Evolutionary conservation across 1,140 invertebrate species (phyloP), one percentile per base, ranked within the genome.

Genomic region (Danaus melanippus): DNA sequence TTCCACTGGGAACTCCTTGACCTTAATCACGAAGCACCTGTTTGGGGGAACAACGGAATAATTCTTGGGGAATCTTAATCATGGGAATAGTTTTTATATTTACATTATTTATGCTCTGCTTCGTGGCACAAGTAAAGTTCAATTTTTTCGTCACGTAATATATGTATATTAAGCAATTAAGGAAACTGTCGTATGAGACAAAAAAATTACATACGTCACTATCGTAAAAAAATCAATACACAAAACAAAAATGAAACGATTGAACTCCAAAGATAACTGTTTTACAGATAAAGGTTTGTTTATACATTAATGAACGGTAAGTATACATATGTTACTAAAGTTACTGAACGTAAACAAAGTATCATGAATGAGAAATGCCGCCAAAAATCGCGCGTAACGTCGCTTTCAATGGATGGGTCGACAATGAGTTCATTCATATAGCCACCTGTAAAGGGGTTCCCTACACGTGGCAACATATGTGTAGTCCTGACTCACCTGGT

Each of bases 381-480:
- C 72, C 71, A 76, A 81, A 82, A 74, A 67, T 75, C 76, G 72
- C 79, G 79, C 76, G 77, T 80, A 83, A 83, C 65, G 78, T 55
- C 73, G 71, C 71, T 75, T 71, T 82, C 68, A 83, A 83, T 85
- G 79, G 67, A 71, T 61, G 54, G 65, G 64, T 50, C 56, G 63
- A 84, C 81, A 84, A 83, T 71, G 68, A 66, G 45, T 68, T 71
- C 76, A 80, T 83, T 84, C 66, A 75, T 65, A 58, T 51, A 58
- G 61, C 68, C 81, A 85, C 82, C 82, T 83, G 82, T 80, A 72
- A 57, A 71, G 76, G 77, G 79, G 73, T 79, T 79, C 76, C 76
- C 79, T 67, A 76, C 74, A 78, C 80, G 76, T 81, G 75, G 75
- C 80, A 71, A 81, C 81, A 84, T 81, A 79, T 84, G 79, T 67